Evolutionary conservation across 2,888 invertebrate genomes (phyloP), one percentile per base, ranked within the genome.

Genomic region (Polymixis flavicincta): DNA sequence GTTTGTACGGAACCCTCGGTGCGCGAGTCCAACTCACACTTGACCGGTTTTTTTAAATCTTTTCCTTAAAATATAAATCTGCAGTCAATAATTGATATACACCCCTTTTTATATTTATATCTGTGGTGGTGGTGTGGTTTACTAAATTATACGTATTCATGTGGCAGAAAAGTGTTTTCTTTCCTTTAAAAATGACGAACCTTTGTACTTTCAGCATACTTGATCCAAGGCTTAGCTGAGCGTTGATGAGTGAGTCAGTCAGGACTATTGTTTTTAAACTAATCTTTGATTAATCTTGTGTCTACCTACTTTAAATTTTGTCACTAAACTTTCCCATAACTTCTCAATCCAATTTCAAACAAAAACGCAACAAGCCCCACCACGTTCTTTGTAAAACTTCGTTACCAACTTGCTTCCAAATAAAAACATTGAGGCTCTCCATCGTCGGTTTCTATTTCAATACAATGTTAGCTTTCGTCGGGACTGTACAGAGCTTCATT

Each of bases 381-480:
- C 57, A n/a, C 19, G 42, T 70, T 81, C 65, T 61, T 64, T 74
- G 63, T 63, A 37, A 32, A 76, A 76, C 64, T 80, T 88, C 87
- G 76, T 88, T 87, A 88, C 74, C 74, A 80, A 82, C 70, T 83
- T 68, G 61, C 48, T 77, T 68, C 69, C 61, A 85, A 87, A 88
- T 87, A 88, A 88, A 88, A 88, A 80, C 85, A 83, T 74, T 85
- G 45, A 75, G 71, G 67, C 66, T 66, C 80, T 74, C 42, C 42
- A 66, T 70, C 42, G 68, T 71, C 25, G 77, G 88, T 83, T 87
- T 82, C 87, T 82, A 87, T 87, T 87, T 87, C 87, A 85, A 88
- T 87, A 87, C 88, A 88, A 88, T 88, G 87, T 87, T 88, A 82
- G 88, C 83, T 85, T 85, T 87, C 74, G 65, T 42, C 50, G 79